phyloP scores from a whole-genome alignment of 1,140 invertebrate species.

The Orussus abietinus region DNA sequence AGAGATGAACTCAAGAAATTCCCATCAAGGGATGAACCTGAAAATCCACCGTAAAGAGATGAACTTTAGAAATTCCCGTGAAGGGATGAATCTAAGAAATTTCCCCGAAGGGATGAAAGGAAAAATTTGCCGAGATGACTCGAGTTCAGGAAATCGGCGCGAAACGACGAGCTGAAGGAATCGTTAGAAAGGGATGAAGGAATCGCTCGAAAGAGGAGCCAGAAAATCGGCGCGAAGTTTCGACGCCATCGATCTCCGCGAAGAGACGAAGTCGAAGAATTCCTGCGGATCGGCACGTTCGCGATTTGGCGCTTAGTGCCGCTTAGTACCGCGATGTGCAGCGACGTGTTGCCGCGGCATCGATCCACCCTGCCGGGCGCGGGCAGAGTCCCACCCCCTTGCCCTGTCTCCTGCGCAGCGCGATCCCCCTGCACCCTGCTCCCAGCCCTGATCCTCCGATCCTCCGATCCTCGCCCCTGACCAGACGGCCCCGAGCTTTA shows the following conservation, averaged over 20 bases:
- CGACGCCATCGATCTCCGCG: slow-evolving; percentile 5
- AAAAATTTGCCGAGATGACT: no score
- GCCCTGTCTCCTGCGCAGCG: slow-evolving; percentile 11
- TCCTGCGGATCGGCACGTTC: slow-evolving; percentile 20
- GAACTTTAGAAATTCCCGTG: no score
- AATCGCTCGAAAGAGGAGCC: background rate
- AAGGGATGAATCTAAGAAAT: no score
- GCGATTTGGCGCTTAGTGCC: slow-evolving; percentile 21
- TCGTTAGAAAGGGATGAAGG: background rate
- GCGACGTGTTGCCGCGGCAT: slow-evolving; percentile 35
- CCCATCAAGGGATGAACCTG: no score
- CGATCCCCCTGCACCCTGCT: slow-evolving; percentile 6
- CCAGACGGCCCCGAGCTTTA: slow-evolving; percentile 8
- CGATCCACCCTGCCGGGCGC: slow-evolving; percentile 41
- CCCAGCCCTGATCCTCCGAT: slow-evolving; percentile 9
- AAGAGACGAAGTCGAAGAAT: background rate
- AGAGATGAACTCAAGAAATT: no score
- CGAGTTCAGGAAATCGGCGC: no score
- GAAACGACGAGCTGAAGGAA: slow-evolving; percentile 1
- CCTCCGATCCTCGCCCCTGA: slow-evolving; percentile 9
- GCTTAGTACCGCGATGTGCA: no score
- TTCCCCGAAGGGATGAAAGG: no score
- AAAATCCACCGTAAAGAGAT: no score
- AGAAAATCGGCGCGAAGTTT: slow-evolving; percentile 9
- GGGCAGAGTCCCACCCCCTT: slow-evolving; percentile 25